Base-by-base conservation (phyloP, 2,888 invertebrate species). In the Drosophila mayaguana region DNA sequence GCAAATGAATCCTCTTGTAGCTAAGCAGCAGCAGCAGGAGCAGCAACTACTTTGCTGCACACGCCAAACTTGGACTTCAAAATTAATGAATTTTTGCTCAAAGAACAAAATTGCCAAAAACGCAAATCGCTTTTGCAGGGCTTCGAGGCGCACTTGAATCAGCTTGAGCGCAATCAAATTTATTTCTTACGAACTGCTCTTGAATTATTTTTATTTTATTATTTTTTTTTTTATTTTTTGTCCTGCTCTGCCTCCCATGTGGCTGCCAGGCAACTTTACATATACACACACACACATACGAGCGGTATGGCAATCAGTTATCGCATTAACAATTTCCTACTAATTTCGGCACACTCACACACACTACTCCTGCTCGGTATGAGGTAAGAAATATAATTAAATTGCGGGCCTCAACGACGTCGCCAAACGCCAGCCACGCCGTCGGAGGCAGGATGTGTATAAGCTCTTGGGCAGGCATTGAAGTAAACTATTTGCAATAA, bases 311-410 rank as follows among this genome's bases (percentile, higher is more conserved):
- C 79, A 78, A 81, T 78, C 78, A 78, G 65, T 86, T 88, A 85
- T 83, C 83, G 81, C 88, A 85, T 86, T 86, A 88, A 83, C 85
- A 83, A 78, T 86, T 88, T 88, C 81, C 81, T 69, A 83, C 85
- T 81, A 88, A 88, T 86, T 84, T 83, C 46, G 78, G 62, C 60
- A 22, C 5, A 40, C 9, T 9, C 32, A 65, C 40, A 45, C 14
- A 62, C 22, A 18, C 6, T n/a, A 38, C n/a, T 25, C 45, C 14
- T 7, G 42, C 18, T 38, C 51, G 42, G 48, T 22, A 48, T 61
- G 60, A 75, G 42, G 48, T 22, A 48, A 55, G 60, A 75, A 71
- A 76, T 85, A 81, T 85, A 86, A 86, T 85, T 81, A 85, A 86
- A 88, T 88, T 85, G 81, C 85, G 85, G 81, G 85, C 88, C 45